Evolutionary conservation across 2,797 vertebrate genomes (phyloP).

Genomic region (Periophthalmus magnuspinnatus): DNA sequence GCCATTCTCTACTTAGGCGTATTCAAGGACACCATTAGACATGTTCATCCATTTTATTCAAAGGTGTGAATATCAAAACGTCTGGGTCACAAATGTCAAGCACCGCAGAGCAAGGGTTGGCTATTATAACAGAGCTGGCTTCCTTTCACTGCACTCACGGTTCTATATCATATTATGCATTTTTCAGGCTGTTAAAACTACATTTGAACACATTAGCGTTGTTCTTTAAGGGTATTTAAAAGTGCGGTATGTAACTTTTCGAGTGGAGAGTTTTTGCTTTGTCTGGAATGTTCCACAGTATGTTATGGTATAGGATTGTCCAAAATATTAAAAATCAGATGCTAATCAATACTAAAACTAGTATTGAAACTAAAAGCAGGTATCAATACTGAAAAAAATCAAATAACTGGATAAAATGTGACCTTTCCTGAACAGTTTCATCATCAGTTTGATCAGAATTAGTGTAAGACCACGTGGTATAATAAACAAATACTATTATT

Average conservation of each 20-base stretch:
- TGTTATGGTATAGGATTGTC: too few species aligned
- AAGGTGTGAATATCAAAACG: constrained; percentile 2
- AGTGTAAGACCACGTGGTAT: too few species aligned
- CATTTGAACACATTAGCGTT: neutral
- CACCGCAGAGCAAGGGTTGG: neutral
- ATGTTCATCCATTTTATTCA: neutral
- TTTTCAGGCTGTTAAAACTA: neutral
- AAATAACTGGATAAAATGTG: too few species aligned
- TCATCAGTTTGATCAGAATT: too few species aligned
- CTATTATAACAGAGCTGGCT: neutral
- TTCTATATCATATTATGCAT: neutral
- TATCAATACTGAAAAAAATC: too few species aligned
- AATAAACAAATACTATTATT: too few species aligned
- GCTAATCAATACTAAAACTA: too few species aligned
- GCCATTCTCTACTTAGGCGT: neutral
- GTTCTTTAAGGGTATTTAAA: neutral
- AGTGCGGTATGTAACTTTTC: neutral
- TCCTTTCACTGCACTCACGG: neutral
- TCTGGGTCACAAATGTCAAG: constrained; percentile 1
- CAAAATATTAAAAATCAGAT: too few species aligned
- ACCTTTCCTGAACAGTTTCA: too few species aligned
- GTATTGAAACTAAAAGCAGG: too few species aligned
- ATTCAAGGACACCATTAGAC: neutral
- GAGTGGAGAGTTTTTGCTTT: too few species aligned
- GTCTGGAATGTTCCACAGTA: too few species aligned